phyloP scores from a whole-genome alignment of 1,140 invertebrate genomes.

The Chelonus insularis region DNA sequence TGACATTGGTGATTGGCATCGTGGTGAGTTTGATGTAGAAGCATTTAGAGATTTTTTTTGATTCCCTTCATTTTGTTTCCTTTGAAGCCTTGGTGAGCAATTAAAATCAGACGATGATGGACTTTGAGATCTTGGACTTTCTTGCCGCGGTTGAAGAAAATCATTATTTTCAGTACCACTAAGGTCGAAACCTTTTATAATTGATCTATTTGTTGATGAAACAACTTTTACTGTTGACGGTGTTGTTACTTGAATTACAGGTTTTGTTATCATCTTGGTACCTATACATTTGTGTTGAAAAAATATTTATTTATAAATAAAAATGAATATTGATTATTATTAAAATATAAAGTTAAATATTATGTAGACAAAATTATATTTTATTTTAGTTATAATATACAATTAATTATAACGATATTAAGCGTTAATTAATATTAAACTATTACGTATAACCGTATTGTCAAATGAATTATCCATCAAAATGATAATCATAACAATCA shows the following conservation, averaged over 20 bases:
- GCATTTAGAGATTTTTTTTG: conserved; percentile 36
- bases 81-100: conserved; percentile 42
- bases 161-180: conserved; percentile 41
- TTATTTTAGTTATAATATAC: no score
- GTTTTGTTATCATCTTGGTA: conserved; percentile 42
- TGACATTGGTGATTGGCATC: conserved; percentile 67
- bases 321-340: neutral
- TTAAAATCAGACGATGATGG: conserved; percentile 40
- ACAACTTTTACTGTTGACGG: conserved; percentile 47
- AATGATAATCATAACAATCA: no score
- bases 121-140: conserved; percentile 46
- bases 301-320: no score
- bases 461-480: no score
- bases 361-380: neutral
- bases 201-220: conserved; percentile 38
- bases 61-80: conserved; percentile 35
- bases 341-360: conserved; percentile 1
- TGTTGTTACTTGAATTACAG: conserved; percentile 40
- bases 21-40: conserved; percentile 49
- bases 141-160: conserved; percentile 38
- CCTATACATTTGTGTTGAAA: no score
- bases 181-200: conserved; percentile 48
- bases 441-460: no score
- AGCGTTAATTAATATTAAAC: no score
- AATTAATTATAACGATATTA: no score